These are phyloP conservation scores for Caenorhabditis sp. DNA, from an alignment of 2,888 invertebrate genomes.

Conservation along the genomic window DNA sequence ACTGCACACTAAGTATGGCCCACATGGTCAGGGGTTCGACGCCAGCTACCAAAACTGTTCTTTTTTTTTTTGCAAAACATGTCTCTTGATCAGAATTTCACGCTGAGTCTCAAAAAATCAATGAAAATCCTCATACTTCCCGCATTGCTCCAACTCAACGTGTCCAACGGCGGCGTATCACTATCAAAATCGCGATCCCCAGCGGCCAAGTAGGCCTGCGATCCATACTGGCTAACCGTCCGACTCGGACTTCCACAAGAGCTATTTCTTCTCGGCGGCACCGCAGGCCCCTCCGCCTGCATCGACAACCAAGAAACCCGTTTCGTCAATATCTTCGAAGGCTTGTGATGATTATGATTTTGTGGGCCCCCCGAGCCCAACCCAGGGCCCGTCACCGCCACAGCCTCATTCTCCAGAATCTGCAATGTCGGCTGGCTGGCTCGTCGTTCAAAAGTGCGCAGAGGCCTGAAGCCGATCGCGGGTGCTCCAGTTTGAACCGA, in stretches of 20 bases:
- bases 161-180: slow-evolving; percentile 69
- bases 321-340: slow-evolving; percentile 60
- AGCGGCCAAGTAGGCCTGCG: slow-evolving; percentile 30
- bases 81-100: no score
- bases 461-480: slow-evolving; percentile 64
- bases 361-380: no score
- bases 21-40: no score
- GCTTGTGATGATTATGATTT: slow-evolving; percentile 18
- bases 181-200: slow-evolving; percentile 61
- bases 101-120: neutral
- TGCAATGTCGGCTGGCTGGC: slow-evolving; percentile 64
- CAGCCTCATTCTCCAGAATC: neutral
- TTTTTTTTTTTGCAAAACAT: no score
- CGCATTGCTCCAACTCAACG: slow-evolving; percentile 69
- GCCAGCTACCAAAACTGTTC: no score
- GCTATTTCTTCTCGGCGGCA: slow-evolving; percentile 36
- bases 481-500: slow-evolving; percentile 67
- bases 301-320: slow-evolving; percentile 69
- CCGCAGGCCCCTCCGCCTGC: slow-evolving; percentile 41
- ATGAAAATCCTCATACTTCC: slow-evolving; percentile 57
- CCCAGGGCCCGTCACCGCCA: no score
- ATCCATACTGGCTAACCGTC: slow-evolving; percentile 45
- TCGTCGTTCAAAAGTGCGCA: slow-evolving; percentile 61
- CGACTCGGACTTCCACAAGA: slow-evolving; percentile 37
- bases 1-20: no score